phyloP scores from a whole-genome alignment of 1,140 invertebrate genomes.

The Saccostrea glomerata region DNA sequence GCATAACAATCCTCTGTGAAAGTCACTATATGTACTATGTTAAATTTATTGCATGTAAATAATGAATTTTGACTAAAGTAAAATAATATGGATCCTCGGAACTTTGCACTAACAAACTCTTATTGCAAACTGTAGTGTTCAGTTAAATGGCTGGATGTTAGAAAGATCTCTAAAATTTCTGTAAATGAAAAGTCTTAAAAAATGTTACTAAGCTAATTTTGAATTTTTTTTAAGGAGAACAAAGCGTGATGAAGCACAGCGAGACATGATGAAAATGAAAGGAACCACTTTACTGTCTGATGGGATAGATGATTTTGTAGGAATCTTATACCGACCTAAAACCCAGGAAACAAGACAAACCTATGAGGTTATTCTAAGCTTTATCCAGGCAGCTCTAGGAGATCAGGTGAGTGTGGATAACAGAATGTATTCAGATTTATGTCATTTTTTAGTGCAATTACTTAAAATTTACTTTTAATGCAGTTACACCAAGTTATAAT shows the following conservation, averaged over 20 bases:
- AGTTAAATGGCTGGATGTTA: too few species aligned
- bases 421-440: background rate
- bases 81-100: too few species aligned
- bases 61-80: too few species aligned
- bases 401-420: conserved; percentile 85
- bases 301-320: conserved; percentile 94
- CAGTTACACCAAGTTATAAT: too few species aligned
- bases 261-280: conserved; percentile 94
- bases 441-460: background rate
- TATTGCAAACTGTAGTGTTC: too few species aligned
- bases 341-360: conserved; percentile 98
- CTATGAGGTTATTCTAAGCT: conserved; percentile 96
- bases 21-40: too few species aligned
- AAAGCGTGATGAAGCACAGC: conserved; percentile 90
- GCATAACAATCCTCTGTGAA: background rate
- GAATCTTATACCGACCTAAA: conserved; percentile 96
- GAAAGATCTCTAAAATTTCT: too few species aligned
- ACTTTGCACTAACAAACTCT: too few species aligned
- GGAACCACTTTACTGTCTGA: conserved; percentile 91
- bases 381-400: conserved; percentile 98
- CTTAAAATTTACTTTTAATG: background rate
- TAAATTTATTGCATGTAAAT: too few species aligned
- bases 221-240: conserved; percentile 65
- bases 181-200: too few species aligned
- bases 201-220: background rate